A percentile compares a stretch with the other conserved stretches of the same genome.
Conservation (phyloP, 2,113 vertebrate species). For the Meleagris gallopavo region DNA sequence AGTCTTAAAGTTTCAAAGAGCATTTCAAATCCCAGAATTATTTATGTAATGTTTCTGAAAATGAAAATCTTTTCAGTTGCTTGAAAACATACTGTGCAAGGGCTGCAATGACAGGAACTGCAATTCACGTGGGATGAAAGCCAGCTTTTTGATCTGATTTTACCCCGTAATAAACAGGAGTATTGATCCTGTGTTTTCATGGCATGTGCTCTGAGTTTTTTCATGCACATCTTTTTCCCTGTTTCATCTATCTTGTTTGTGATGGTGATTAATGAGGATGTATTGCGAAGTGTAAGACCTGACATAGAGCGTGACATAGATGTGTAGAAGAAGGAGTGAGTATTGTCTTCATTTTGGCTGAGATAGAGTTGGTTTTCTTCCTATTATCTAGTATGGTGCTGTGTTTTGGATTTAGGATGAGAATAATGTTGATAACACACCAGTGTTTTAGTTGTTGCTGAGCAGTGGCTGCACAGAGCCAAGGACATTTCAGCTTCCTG, state of each 20-base stretch:
- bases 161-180: neutral
- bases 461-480: neutral
- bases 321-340: neutral
- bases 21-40: slow-evolving; percentile 24
- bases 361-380: neutral
- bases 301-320: neutral
- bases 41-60: neutral
- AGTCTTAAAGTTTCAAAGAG: neutral
- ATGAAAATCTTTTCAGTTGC: neutral
- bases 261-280: neutral
- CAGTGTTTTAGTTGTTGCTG: neutral
- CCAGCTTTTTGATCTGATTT: neutral
- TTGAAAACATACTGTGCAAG: neutral
- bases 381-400: no score
- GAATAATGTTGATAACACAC: neutral
- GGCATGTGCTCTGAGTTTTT: neutral
- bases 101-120: neutral
- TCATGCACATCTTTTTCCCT: neutral
- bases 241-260: neutral
- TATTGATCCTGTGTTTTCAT: accelerated
- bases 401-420: no score
- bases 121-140: neutral
- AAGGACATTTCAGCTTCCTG: neutral
- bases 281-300: neutral
- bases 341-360: neutral